Evolutionary conservation across 23 tunicate genomes (phyloP).

Genomic region (Phallusia fumigata): DNA sequence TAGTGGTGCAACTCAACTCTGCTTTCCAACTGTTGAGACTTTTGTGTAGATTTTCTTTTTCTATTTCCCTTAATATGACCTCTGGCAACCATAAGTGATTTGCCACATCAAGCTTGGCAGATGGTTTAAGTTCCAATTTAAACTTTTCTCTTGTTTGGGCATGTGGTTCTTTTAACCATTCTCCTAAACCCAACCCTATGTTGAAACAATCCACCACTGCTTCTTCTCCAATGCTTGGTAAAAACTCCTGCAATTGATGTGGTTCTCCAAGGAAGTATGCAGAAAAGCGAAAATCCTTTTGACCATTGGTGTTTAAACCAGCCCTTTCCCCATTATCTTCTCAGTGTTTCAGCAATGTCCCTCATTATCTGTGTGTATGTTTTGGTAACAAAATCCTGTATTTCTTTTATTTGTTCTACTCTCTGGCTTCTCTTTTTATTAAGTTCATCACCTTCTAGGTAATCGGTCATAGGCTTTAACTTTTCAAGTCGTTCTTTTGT

Average conservation of each 20-base stretch:
- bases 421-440: background rate
- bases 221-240: background rate
- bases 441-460: background rate
- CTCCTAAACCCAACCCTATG: background rate
- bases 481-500: background rate
- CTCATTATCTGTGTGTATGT: background rate
- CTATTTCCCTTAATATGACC: background rate
- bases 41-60: background rate
- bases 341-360: background rate
- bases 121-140: no score
- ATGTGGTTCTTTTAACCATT: background rate
- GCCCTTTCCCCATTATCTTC: slow-evolving; percentile 11
- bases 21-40: background rate
- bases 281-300: background rate
- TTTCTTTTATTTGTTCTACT: background rate
- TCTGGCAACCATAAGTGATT: background rate
- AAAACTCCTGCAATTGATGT: background rate
- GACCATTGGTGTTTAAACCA: background rate
- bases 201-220: background rate
- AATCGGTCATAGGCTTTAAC: background rate
- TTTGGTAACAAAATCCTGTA: background rate
- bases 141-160: background rate
- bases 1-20: background rate
- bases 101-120: background rate
- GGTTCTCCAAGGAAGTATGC: background rate